These are phyloP conservation scores for Exocentrus adspersus DNA, from an alignment of 2,888 invertebrate species.

Conservation along the genomic window DNA sequence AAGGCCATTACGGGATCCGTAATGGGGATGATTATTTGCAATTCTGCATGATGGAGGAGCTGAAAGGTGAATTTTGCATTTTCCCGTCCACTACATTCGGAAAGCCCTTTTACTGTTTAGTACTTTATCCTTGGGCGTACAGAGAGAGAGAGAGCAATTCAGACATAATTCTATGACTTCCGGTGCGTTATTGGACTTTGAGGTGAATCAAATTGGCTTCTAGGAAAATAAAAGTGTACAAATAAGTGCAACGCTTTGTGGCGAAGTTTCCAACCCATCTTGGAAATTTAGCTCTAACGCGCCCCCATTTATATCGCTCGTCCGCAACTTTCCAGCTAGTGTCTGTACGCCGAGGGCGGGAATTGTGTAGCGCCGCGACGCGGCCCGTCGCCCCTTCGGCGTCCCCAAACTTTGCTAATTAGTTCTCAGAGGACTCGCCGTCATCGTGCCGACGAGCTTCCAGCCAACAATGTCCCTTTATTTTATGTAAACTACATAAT, in stretches of 20 bases:
- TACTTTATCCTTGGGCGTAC: neutral
- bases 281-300: neutral
- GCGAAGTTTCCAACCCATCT: neutral
- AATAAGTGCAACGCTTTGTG: constrained; percentile 3
- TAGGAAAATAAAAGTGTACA: constrained; percentile 8
- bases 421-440: constrained; percentile 42
- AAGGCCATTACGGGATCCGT: neutral
- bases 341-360: constrained; percentile 13
- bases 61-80: neutral
- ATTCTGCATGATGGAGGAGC: neutral
- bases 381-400: constrained; percentile 33
- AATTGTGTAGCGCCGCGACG: constrained; percentile 16
- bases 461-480: constrained; percentile 34
- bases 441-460: constrained; percentile 26
- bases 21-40: neutral
- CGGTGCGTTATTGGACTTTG: constrained; percentile 4
- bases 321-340: constrained; percentile 15
- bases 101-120: neutral
- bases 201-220: constrained; percentile 19
- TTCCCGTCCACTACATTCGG: neutral
- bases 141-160: neutral
- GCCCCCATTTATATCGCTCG: constrained; percentile 6
- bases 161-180: neutral
- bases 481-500: constrained; percentile 42
- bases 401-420: constrained; percentile 46